Evolutionary conservation across 1,140 invertebrate species (phyloP).

Genomic region (Bombus pyrosoma): DNA sequence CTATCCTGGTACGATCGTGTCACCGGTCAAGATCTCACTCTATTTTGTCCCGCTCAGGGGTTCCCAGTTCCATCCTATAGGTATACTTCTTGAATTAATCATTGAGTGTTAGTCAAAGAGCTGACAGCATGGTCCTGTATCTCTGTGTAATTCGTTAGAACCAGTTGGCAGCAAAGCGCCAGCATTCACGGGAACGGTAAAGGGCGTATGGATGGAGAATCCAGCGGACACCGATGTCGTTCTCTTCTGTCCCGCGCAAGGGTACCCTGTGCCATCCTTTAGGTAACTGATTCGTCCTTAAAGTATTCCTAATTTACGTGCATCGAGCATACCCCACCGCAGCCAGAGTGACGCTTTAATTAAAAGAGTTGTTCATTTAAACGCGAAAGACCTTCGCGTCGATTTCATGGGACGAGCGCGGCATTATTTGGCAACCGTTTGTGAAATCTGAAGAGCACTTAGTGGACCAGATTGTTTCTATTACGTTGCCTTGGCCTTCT

Average conservation of each 20-base stretch:
- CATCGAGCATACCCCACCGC: too few species aligned
- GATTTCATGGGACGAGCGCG: background rate
- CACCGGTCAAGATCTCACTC: constrained; percentile 72
- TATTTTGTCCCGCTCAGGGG: constrained; percentile 86
- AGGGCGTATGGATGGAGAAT: constrained; percentile 74
- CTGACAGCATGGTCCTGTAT: constrained; percentile 49
- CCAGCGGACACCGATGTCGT: constrained; percentile 81
- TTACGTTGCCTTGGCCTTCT: constrained; percentile 67
- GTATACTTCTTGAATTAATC: constrained; percentile 68
- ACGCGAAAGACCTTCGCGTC: background rate
- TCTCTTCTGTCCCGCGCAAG: constrained; percentile 87
- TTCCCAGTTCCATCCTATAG: constrained; percentile 86
- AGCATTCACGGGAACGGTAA: constrained; percentile 74
- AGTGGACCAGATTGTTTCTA: constrained; percentile 64
- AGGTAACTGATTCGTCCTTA: constrained; percentile 82
- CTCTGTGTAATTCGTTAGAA: constrained; percentile 67
- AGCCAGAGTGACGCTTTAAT: background rate
- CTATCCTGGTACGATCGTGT: constrained; percentile 74
- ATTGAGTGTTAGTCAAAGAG: background rate
- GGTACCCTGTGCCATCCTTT: constrained; percentile 87
- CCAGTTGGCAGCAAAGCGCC: constrained; percentile 78
- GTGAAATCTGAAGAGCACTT: constrained; percentile 27
- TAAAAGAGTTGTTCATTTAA: background rate
- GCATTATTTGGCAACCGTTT: constrained; percentile 36
- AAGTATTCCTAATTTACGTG: too few species aligned